phyloP scores from a whole-genome alignment of 2,888 invertebrate genomes.

The Globia sparganii region DNA sequence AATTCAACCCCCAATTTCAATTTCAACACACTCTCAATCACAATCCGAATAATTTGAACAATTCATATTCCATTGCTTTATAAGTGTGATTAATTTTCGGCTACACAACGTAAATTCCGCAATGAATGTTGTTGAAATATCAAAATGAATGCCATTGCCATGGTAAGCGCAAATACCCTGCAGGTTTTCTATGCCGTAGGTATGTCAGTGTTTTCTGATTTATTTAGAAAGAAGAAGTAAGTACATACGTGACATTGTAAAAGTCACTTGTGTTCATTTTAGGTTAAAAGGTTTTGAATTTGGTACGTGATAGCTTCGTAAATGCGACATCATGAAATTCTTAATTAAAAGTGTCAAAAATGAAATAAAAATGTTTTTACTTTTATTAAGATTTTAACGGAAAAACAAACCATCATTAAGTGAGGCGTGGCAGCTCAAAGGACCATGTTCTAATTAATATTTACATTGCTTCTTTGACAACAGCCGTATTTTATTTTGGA shows the following conservation, averaged over 20 bases:
- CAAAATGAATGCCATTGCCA: neutral
- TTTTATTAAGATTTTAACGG: slow-evolving; percentile 3
- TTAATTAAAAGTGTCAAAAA: slow-evolving; percentile 15
- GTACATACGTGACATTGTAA: neutral
- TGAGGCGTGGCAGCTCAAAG: slow-evolving; percentile 6
- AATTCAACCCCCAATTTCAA: neutral
- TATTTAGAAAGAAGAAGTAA: neutral
- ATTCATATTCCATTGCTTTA: neutral
- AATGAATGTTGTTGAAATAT: no score
- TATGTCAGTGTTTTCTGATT: neutral
- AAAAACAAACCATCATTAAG: slow-evolving; percentile 31
- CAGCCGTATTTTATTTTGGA: slow-evolving; percentile 27
- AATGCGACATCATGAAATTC: neutral
- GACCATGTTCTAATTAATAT: slow-evolving; percentile 45
- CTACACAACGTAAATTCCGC: neutral
- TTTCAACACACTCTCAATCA: neutral
- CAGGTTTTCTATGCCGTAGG: neutral
- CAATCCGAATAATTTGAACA: neutral
- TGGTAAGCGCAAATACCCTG: no score
- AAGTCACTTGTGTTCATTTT: neutral
- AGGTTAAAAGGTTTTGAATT: slow-evolving; percentile 2
- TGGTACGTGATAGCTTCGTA: neutral
- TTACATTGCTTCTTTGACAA: slow-evolving; percentile 38
- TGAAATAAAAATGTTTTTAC: neutral
- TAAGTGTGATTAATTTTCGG: neutral